Conservation (phyloP, 2,888 invertebrate genomes). For the Mythimna impura region DNA sequence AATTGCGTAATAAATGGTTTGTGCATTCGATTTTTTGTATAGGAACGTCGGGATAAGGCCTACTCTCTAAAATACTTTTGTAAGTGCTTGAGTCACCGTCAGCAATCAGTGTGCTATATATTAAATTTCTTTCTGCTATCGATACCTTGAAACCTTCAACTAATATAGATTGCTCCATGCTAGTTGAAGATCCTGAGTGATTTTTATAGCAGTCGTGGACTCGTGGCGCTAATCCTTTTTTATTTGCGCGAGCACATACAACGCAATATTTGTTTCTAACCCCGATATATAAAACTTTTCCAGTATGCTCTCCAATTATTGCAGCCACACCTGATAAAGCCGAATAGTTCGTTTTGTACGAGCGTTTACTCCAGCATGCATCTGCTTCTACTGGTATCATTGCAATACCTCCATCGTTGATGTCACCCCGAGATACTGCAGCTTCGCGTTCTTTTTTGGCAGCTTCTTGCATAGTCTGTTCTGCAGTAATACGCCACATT, state of each 20-base stretch:
- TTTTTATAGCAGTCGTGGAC: background rate
- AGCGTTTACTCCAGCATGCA: no score
- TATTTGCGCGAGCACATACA: background rate
- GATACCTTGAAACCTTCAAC: constrained; percentile 7
- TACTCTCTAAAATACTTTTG: background rate
- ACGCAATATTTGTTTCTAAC: background rate
- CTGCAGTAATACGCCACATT: no score
- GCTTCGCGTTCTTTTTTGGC: constrained; percentile 17
- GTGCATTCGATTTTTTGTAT: constrained; percentile 7
- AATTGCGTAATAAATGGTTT: constrained; percentile 13
- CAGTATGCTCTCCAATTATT: constrained; percentile 14
- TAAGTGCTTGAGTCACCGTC: no score
- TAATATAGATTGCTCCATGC: constrained; percentile 11
- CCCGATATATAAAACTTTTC: constrained; percentile 1
- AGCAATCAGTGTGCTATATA: constrained; percentile 13
- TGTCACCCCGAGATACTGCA: constrained; percentile 7
- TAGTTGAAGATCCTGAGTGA: constrained; percentile 5
- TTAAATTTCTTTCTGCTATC: background rate
- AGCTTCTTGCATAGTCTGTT: constrained; percentile 22
- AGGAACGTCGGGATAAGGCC: constrained; percentile 6
- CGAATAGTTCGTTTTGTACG: no score
- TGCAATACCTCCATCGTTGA: background rate
- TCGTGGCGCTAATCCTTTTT: constrained; percentile 9
- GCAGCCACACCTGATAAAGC: constrained; percentile 13
- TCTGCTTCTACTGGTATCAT: constrained; percentile 21